Base-by-base conservation (phyloP, 2,888 invertebrate genomes). In the Drepanosiphum platanoidis region DNA sequence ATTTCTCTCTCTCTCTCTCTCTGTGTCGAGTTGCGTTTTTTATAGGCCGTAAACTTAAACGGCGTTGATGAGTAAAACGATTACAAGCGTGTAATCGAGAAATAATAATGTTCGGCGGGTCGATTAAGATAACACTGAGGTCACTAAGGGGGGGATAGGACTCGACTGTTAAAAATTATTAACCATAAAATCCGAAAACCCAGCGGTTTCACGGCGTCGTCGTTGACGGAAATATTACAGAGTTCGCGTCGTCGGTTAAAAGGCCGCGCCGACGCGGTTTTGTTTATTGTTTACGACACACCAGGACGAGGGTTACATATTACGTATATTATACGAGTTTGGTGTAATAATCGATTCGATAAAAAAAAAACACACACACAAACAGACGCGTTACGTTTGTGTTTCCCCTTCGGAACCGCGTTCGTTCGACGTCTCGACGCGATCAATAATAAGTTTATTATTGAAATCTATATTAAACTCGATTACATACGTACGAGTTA, bases 101-200 rank as follows among this genome's bases (percentile, higher is more conserved):
- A 39, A 39, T 71, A 71, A 71, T 71, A 39, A 71, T 39, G 39
- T 71, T 36, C 71, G 39, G 71, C 39, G 27, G 27, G 71, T 39
- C 27, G 27, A 71, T 71, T 27, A 71, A 71, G 39, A 39, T 71
- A 71, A 71, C 27, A 27, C 15, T 71, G 27, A 71, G 71, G 36
- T 15, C 36, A n/a, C n/a, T n/a, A n/a, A n/a, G n/a, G n/a, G n/a
- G n/a, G n/a, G n/a, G n/a, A n/a, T n/a, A n/a, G 27, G 71, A 27
- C 39, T n/a, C 39, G 71, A n/a, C n/a, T 36, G 39, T 52, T 52
- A 39, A 71, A 71, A 71, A 11, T 74, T 30, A 46, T 46, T 74
- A 22, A 18, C 46, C 11, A 22, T 46, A 46, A 52, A 46, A 74
- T 22, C 13, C 8, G 9, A 74, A 30, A 72, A 72, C 8, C 30